Evolutionary conservation across 2,113 vertebrate species (phyloP).

Genomic region (Actenoides hombroni): DNA sequence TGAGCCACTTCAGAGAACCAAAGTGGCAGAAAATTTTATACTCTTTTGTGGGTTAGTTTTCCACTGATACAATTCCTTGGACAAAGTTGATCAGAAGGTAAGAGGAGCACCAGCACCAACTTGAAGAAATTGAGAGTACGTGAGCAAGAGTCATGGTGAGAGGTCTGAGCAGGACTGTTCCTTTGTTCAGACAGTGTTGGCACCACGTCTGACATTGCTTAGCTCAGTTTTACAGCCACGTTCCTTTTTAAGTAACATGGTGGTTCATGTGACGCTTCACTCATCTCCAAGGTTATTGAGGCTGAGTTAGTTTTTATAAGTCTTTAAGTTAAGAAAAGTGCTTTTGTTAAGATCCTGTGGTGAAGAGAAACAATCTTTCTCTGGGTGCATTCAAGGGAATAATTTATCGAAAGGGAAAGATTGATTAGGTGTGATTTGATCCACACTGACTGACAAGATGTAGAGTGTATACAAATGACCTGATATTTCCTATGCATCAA

Average conservation of each 20-base stretch:
- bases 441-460: background rate
- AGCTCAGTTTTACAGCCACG: background rate
- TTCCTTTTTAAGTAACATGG: background rate
- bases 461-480: background rate
- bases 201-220: background rate
- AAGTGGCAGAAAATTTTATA: background rate
- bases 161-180: background rate
- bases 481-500: background rate
- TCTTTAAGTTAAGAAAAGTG: background rate
- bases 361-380: background rate
- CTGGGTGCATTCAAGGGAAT: background rate
- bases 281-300: background rate
- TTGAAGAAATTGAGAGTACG: fast-evolving
- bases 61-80: background rate
- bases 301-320: background rate
- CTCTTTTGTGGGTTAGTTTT: background rate
- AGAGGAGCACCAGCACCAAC: background rate
- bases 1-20: background rate
- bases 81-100: background rate
- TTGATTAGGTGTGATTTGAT: background rate
- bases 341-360: background rate
- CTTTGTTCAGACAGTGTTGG: background rate
- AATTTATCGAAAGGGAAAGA: background rate
- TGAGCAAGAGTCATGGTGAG: background rate
- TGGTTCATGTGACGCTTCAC: background rate